Conservation (phyloP, 2,888 invertebrate species). For the Deroplatys truncata region DNA sequence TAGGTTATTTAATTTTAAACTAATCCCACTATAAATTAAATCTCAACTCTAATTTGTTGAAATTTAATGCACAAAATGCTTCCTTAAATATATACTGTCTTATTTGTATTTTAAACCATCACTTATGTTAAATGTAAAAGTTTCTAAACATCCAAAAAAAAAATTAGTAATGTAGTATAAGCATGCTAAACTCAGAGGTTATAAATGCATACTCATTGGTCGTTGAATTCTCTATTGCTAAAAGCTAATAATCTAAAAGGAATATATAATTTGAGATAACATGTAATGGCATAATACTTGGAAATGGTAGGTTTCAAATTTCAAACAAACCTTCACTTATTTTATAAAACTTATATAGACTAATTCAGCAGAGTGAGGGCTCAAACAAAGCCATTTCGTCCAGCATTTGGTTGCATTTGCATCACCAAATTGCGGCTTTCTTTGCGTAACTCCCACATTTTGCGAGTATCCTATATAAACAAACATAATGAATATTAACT, state of each 20-base stretch:
- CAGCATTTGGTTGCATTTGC: constrained; percentile 75
- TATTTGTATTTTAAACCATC: neutral
- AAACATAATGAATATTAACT: neutral
- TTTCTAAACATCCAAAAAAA: neutral
- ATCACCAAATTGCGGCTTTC: constrained; percentile 82
- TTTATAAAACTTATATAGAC: neutral
- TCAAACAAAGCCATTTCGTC: constrained; percentile 34
- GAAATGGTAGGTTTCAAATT: neutral
- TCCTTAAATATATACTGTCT: no score
- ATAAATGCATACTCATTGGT: neutral
- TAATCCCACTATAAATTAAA: neutral
- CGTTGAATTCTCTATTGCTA: neutral
- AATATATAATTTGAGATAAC: neutral
- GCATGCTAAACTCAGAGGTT: neutral
- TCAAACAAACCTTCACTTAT: neutral
- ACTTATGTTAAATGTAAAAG: neutral
- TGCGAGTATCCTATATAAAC: constrained; percentile 55
- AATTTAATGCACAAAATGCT: neutral
- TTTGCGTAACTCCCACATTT: constrained; percentile 66
- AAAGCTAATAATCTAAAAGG: neutral
- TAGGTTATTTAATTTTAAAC: no score
- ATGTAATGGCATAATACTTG: neutral
- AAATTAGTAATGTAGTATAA: neutral
- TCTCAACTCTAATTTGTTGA: neutral
- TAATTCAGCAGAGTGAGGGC: neutral